Conservation (phyloP, 2,888 invertebrate species). For the Dendrolimus houi region DNA sequence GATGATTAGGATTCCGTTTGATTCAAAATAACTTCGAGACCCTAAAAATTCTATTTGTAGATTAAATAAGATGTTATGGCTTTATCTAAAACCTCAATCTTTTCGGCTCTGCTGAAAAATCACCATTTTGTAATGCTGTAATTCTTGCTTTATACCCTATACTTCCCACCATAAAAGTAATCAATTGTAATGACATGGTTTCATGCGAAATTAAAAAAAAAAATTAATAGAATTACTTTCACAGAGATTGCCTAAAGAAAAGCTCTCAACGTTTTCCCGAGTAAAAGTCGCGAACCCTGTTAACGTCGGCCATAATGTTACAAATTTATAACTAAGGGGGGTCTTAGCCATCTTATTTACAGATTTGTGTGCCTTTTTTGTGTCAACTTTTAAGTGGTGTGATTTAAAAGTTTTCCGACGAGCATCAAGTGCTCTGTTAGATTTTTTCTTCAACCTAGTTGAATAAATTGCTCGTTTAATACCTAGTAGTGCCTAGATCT, state of each 20-base stretch:
- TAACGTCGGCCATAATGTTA: constrained; percentile 10
- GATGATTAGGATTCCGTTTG: too few species aligned
- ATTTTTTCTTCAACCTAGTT: constrained; percentile 16
- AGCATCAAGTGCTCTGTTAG: constrained; percentile 6
- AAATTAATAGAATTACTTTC: too few species aligned
- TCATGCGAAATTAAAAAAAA: too few species aligned
- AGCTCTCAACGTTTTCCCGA: not conserved
- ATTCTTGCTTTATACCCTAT: too few species aligned
- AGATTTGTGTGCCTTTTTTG: constrained; percentile 21
- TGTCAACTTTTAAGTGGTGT: constrained; percentile 25
- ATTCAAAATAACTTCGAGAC: too few species aligned
- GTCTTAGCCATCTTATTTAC: constrained; percentile 20
- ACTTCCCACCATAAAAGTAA: too few species aligned
- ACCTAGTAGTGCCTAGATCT: not conserved
- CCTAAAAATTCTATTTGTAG: too few species aligned
- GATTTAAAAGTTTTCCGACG: constrained; percentile 20
- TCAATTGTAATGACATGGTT: too few species aligned
- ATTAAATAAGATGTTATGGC: too few species aligned
- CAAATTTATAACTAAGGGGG: constrained; percentile 11
- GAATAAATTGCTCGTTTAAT: constrained; percentile 21
- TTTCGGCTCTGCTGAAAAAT: too few species aligned
- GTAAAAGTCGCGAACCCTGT: not conserved
- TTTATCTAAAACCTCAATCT: too few species aligned
- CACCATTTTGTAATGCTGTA: too few species aligned
- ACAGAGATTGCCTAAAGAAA: not conserved